These are phyloP conservation scores for Sinelater perroti DNA, from an alignment of 2,888 invertebrate genomes.

Conservation along the genomic window DNA sequence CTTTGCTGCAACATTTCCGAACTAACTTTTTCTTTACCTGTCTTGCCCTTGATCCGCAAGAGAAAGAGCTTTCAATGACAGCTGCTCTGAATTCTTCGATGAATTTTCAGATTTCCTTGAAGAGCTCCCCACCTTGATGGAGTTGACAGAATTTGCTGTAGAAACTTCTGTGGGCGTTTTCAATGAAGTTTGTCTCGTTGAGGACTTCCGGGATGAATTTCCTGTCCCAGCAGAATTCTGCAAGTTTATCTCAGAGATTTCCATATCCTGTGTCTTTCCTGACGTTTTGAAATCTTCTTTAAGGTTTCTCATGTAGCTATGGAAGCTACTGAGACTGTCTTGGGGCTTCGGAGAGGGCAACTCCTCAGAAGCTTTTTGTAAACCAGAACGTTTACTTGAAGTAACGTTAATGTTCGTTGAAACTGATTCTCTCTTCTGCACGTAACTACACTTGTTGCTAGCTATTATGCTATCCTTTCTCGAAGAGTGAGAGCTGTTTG, in stretches of 20 bases:
- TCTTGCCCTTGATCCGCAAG: not conserved
- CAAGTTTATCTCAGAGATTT: too few relatives aligned
- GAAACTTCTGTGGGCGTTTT: not conserved
- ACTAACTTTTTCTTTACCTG: not conserved
- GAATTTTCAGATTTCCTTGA: not conserved
- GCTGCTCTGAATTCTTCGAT: not conserved
- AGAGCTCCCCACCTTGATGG: too few relatives aligned
- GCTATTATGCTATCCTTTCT: slow-evolving; percentile 28
- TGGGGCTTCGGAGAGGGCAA: not conserved
- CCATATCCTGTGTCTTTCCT: too few relatives aligned
- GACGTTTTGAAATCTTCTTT: too few relatives aligned
- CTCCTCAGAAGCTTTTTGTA: not conserved
- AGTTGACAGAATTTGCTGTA: not conserved
- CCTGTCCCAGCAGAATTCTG: too few relatives aligned
- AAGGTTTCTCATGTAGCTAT: not conserved
- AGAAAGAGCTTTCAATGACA: too few relatives aligned
- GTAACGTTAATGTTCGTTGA: not conserved
- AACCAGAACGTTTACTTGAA: not conserved
- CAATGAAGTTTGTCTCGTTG: not conserved
- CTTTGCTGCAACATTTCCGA: too few relatives aligned
- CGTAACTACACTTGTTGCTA: slow-evolving; percentile 29
- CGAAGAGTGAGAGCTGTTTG: too few relatives aligned
- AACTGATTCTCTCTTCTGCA: not conserved
- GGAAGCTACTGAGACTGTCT: not conserved
- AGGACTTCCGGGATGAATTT: not conserved